These are phyloP conservation scores for Ceryle rudis DNA, from an alignment of 2,797 vertebrate species.

Conservation along the genomic window DNA sequence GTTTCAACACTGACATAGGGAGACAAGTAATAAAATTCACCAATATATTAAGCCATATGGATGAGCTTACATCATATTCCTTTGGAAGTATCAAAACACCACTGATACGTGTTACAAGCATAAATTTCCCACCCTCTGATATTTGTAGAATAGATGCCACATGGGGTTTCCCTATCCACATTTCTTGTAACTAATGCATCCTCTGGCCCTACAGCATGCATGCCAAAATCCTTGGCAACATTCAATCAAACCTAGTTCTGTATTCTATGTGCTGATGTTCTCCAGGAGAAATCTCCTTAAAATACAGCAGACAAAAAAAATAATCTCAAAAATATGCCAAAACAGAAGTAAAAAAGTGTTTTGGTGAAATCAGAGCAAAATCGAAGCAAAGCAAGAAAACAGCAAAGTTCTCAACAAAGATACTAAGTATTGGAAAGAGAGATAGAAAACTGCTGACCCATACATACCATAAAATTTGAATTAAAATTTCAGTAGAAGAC, in stretches of 20 bases:
- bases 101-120: background rate
- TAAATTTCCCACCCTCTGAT: background rate
- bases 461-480: background rate
- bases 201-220: background rate
- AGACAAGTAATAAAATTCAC: background rate
- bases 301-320: background rate
- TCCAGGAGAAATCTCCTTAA: background rate
- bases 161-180: background rate
- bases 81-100: background rate
- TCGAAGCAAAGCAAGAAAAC: background rate
- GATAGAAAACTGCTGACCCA: background rate
- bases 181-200: background rate
- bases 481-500: background rate
- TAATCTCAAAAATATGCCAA: background rate
- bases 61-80: background rate
- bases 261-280: background rate
- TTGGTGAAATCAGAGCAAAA: background rate
- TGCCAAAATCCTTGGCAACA: background rate
- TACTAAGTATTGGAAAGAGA: background rate
- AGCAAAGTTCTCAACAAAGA: background rate
- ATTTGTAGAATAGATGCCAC: background rate
- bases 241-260: background rate
- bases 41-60: conserved; percentile 25
- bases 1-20: background rate
- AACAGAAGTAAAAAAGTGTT: background rate